Conservation (phyloP, 35 echinoderm and acorn worm species). For the Ophiothrix spiculata region DNA sequence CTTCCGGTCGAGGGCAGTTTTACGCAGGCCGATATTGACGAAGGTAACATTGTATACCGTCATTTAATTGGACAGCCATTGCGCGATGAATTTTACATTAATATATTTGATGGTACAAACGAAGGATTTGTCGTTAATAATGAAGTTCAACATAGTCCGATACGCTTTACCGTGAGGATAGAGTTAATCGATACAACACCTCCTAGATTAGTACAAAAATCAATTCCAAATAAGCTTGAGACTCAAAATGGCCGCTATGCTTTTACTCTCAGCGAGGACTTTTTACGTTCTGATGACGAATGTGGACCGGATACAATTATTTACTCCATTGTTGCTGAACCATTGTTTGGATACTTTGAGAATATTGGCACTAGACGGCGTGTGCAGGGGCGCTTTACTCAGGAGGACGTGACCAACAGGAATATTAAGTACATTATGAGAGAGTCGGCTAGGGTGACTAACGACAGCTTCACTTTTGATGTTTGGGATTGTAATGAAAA, state of each 20-base stretch:
- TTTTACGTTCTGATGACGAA: slow-evolving; percentile 71
- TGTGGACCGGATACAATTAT: slow-evolving; percentile 41
- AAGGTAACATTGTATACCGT: slow-evolving; percentile 60
- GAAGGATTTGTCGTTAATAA: slow-evolving; percentile 50
- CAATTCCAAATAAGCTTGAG: slow-evolving; percentile 69
- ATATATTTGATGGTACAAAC: slow-evolving; percentile 82
- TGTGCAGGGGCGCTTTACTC: slow-evolving; percentile 67
- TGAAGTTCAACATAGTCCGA: slow-evolving; percentile 28
- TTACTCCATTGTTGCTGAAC: slow-evolving; percentile 55
- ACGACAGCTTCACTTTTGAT: slow-evolving; percentile 92
- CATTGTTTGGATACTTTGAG: slow-evolving; percentile 74
- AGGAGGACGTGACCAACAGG: slow-evolving; percentile 69
- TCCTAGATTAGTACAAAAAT: slow-evolving; percentile 48
- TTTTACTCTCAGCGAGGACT: slow-evolving; percentile 56
- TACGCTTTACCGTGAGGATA: slow-evolving; percentile 69
- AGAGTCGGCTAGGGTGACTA: slow-evolving; percentile 66
- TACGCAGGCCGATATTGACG: slow-evolving; percentile 83
- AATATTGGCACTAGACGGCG: slow-evolving; percentile 50
- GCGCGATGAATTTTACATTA: slow-evolving; percentile 67
- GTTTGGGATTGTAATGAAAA: slow-evolving; percentile 80
- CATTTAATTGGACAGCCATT: slow-evolving; percentile 41
- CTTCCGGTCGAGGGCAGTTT: slow-evolving; percentile 53
- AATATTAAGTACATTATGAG: slow-evolving; percentile 83
- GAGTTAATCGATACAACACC: slow-evolving; percentile 48
- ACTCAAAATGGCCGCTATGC: slow-evolving; percentile 41